These are phyloP conservation scores for Coregonus ussuriensis DNA, from an alignment of 2,797 vertebrate species.

Conservation along the genomic window DNA sequence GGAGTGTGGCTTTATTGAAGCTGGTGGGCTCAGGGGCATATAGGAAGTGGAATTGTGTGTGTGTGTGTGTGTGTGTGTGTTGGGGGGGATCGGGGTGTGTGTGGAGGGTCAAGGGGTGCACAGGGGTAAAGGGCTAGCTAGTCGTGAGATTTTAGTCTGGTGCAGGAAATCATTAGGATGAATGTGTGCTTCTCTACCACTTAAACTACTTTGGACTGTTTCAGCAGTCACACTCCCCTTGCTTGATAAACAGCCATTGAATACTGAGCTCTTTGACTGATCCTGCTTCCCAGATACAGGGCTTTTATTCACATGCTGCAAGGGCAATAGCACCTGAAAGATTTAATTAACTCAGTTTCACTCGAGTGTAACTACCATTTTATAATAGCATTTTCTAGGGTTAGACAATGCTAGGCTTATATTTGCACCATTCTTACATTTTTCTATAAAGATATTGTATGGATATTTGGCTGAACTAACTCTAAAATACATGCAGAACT, in stretches of 20 bases:
- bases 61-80: conserved; percentile 11
- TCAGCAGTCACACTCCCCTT: conserved; percentile 26
- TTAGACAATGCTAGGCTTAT: conserved; percentile 13
- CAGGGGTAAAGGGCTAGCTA: conserved; percentile 43
- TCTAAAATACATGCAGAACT: background rate
- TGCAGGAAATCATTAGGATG: conserved; percentile 61
- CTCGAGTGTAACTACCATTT: background rate
- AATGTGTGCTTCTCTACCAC: conserved; percentile 45
- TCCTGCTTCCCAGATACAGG: conserved; percentile 9
- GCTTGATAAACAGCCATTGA: conserved; percentile 47
- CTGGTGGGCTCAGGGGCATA: conserved; percentile 53
- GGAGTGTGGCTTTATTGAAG: conserved; percentile 67
- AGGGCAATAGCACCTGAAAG: background rate
- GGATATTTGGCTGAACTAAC: background rate
- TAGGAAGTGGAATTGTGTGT: conserved; percentile 35
- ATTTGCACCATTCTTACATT: conserved; percentile 9
- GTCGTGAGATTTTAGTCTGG: conserved; percentile 52
- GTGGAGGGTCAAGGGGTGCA: conserved; percentile 35
- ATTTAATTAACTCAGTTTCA: background rate
- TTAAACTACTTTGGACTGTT: conserved; percentile 44
- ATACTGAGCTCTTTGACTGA: conserved; percentile 23
- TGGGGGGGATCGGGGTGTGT: background rate
- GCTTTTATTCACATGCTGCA: background rate
- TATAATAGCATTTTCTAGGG: background rate
- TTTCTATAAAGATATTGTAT: background rate